Base-by-base conservation (phyloP, 1,140 invertebrate species). In the Lucilia cuprina region DNA sequence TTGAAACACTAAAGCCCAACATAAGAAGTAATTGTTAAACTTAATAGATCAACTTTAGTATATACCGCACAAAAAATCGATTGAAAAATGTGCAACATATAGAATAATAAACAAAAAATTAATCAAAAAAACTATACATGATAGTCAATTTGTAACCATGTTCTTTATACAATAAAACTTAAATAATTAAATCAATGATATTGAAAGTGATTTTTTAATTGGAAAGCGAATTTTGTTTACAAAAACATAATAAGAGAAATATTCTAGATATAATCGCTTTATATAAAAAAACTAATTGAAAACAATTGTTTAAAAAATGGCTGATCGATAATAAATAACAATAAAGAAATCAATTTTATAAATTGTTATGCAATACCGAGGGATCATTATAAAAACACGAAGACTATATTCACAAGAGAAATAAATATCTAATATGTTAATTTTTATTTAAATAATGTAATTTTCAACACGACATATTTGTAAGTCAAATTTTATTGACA, bases 111-210 rank as follows among this genome's bases (percentile, higher is more conserved):
- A 55, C 13, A n/a, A n/a, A 60, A 14, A n/a, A 60, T 60, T 17
- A 60, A 60, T n/a, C n/a, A n/a, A 14, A 14, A 14, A 14, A 60
- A 14, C 13, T 60, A 60, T 14, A n/a, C 5, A 60, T 60, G 55
- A 13, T 14, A 60, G 13, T 60, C 55, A 60, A 13, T 60, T 60
- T 10, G 55, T 60, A 13, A 60, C 55, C 55, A n/a, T 17, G n/a
- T 60, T 41, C 13, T 10, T 0, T 0, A n/a, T n/a, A n/a, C n/a
- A n/a, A 14, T 13, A 60, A 60, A 60, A 5, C 13, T 17, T 2
- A 60, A 70, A 70, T 70, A 70, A 70, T 70, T 21, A 70, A 70
- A 70, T 70, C n/a, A 70, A 70, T 70, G 65, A 70, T 70, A 70
- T 70, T 70, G 65, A 70, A 70, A 70, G 65, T 70, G 65, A 21